Evolutionary conservation across 2,113 vertebrate genomes (phyloP), one percentile per base, ranked within the genome.

Genomic region (Centropristis striata): DNA sequence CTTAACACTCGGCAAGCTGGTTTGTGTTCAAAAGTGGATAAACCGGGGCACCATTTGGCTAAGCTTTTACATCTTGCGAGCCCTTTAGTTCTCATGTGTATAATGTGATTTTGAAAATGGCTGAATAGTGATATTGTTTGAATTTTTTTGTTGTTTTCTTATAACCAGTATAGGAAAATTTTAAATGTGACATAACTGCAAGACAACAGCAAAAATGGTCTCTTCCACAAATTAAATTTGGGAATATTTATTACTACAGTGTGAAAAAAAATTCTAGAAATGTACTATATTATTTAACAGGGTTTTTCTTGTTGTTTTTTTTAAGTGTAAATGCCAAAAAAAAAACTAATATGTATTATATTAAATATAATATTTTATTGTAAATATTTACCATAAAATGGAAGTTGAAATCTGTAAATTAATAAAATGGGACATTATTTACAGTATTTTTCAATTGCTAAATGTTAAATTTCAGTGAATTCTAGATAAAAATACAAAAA

Each of bases 21-120:
- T 80, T 60, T 78, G 47, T 80, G 20, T 75, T 63, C 47, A 79
- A 51, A 63, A 78, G 37, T 37, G 63, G 14, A 55, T 68, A 32
- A 84, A 69, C 47, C 13, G 46, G 23, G 49, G 60, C 65, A 15
- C 28, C 70, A 21, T 69, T 63, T 25, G 21, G 46, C 23, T 57
- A 57, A 63, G 80, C 23, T 41, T 71, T 58, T 61, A 53, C 69
- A 14, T 53, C 65, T 18, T 21, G 13, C 49, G 37, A 54, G 13
- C 39, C 55, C 27, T 65, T 65, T 50, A 16, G 44, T 41, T n/a
- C 25, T 20, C 13, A 5, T 23, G 23, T 60, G 54, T 21, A 32
- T 49, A 42, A 73, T 60, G 32, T 20, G 58, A 53, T 71, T 77
- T 60, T 0, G 25, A 41, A 50, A 73, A 60, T 20, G 55, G 13